These are phyloP conservation scores for Trichonephila inaurata DNA, from an alignment of 1,140 invertebrate species.

Conservation along the genomic window DNA sequence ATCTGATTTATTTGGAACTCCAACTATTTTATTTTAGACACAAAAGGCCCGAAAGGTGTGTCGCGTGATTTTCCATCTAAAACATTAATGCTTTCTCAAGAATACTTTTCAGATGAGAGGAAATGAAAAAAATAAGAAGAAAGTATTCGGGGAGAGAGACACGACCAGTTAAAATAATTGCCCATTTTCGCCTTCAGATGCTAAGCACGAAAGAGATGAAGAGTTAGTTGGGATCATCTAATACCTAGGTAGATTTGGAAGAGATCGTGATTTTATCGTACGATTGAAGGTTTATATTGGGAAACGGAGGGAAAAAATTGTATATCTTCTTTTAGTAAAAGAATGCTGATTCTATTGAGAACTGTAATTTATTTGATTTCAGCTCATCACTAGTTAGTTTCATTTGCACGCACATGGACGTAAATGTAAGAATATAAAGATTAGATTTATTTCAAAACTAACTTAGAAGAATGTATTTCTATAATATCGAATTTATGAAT, in stretches of 20 bases:
- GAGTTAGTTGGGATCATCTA: background rate
- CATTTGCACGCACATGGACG: too few relatives aligned
- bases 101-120: background rate
- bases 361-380: too few relatives aligned
- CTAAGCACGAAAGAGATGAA: background rate
- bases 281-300: background rate
- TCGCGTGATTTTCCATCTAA: conserved; percentile 14
- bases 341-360: too few relatives aligned
- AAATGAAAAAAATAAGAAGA: background rate
- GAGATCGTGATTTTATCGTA: conserved; percentile 13
- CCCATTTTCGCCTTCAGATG: conserved; percentile 22
- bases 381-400: too few relatives aligned
- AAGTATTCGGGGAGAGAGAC: background rate
- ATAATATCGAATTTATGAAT: too few relatives aligned
- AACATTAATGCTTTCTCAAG: conserved; percentile 2
- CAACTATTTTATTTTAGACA: conserved; percentile 54
- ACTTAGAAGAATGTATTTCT: too few relatives aligned
- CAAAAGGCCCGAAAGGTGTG: conserved; percentile 18
- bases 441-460: too few relatives aligned
- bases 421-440: too few relatives aligned
- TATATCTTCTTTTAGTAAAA: too few relatives aligned
- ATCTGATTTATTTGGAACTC: conserved; percentile 60
- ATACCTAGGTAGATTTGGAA: background rate
- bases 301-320: too few relatives aligned
- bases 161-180: conserved; percentile 32